Evolutionary conservation across 2,797 vertebrate species (phyloP).

Genomic region (Anolis apletophallus): DNA sequence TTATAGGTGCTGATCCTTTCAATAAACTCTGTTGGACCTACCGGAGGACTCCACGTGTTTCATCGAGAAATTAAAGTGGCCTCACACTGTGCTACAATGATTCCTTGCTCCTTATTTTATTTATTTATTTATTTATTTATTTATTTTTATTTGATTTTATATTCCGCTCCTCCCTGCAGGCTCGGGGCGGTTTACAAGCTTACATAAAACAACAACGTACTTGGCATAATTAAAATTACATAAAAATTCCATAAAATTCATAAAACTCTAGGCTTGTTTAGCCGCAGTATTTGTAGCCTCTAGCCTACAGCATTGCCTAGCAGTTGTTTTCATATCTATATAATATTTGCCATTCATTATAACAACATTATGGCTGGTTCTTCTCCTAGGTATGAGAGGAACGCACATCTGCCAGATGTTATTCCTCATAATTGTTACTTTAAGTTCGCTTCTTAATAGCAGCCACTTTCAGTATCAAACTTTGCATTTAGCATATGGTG

Average conservation of each 20-base stretch:
- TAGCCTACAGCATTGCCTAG: background rate
- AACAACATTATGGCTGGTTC: background rate
- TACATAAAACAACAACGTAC: too few species aligned
- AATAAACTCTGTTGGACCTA: too few species aligned
- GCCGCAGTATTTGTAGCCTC: background rate
- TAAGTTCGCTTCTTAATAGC: conserved; percentile 29
- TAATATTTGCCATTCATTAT: conserved; percentile 18
- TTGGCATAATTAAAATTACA: too few species aligned
- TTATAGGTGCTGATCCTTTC: too few species aligned
- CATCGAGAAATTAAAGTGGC: too few species aligned
- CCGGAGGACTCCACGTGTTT: too few species aligned
- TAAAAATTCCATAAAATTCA: too few species aligned
- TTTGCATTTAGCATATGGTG: conserved; percentile 22
- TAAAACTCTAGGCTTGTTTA: background rate
- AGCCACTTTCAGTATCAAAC: conserved; percentile 22
- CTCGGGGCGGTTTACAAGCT: too few species aligned
- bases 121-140: too few species aligned
- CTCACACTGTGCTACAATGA: background rate
- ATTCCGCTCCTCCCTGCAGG: too few species aligned
- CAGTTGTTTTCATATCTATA: background rate
- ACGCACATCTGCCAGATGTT: conserved; percentile 23
- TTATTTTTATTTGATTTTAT: too few species aligned
- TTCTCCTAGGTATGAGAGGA: background rate
- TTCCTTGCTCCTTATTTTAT: background rate
- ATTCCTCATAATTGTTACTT: conserved; percentile 30